Evolutionary conservation across 2,888 invertebrate species (phyloP).

Genomic region (Alloplasta piceator): DNA sequence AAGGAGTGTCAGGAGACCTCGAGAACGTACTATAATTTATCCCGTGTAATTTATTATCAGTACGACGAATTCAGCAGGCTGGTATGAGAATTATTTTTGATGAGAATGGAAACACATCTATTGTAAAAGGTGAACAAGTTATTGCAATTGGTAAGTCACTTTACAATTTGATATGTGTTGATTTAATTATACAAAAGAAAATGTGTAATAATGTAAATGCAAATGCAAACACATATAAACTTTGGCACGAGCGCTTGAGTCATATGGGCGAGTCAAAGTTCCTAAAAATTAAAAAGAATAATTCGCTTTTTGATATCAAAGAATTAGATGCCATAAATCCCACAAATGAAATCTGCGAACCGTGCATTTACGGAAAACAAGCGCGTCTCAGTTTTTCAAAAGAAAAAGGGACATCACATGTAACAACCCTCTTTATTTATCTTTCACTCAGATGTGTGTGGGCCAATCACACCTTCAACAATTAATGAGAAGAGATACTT

Average conservation of each 20-base stretch:
- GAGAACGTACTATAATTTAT: constrained; percentile 72
- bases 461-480: constrained; percentile 10
- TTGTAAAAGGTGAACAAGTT: constrained; percentile 60
- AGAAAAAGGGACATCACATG: constrained; percentile 5
- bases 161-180: constrained; percentile 66
- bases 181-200: constrained; percentile 46
- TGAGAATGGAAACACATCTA: constrained; percentile 70
- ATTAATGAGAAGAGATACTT: constrained; percentile 7
- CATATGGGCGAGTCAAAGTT: constrained; percentile 72
- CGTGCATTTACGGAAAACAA: constrained; percentile 2
- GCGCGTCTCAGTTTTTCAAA: neutral
- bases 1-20: constrained; percentile 62
- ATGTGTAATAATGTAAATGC: constrained; percentile 15
- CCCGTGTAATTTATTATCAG: constrained; percentile 75
- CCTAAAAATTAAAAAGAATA: constrained; percentile 59
- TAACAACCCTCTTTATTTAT: constrained; percentile 12
- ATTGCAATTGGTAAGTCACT: constrained; percentile 71
- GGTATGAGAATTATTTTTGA: constrained; percentile 74
- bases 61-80: constrained; percentile 70
- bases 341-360: neutral
- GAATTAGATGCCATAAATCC: constrained; percentile 3
- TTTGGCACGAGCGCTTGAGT: constrained; percentile 73
- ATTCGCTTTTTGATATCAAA: constrained; percentile 49
- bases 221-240: constrained; percentile 58
- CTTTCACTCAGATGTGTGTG: constrained; percentile 9